Evolutionary conservation across 1,140 invertebrate species (phyloP).

Genomic region (Triops longicaudatus): DNA sequence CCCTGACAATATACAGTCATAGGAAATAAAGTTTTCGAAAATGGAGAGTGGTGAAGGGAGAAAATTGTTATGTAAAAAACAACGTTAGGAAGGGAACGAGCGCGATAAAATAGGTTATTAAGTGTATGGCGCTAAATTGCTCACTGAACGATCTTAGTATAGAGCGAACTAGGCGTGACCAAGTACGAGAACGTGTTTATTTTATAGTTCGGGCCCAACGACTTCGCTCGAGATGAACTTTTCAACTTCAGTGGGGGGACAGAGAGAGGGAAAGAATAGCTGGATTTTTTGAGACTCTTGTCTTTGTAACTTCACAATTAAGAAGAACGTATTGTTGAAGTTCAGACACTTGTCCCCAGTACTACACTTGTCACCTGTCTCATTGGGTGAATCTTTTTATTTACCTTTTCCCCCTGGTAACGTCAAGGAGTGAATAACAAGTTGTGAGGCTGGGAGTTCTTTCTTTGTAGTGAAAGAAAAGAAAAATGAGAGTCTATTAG

Average conservation of each 20-base stretch:
- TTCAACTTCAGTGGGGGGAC: neutral
- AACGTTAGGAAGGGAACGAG: neutral
- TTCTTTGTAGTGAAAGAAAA: neutral
- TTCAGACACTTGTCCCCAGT: no score
- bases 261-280: no score
- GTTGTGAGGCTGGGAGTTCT: neutral
- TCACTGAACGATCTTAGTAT: slow-evolving; percentile 8
- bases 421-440: no score
- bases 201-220: neutral
- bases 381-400: no score
- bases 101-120: slow-evolving; percentile 8
- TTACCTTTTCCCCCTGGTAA: no score
- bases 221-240: neutral
- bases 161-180: neutral
- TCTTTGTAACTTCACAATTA: no score
- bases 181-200: neutral
- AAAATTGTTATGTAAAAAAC: neutral
- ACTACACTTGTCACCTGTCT: no score
- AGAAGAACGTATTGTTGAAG: no score
- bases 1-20: neutral
- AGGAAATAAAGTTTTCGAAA: neutral
- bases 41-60: no score
- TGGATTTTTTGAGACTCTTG: no score
- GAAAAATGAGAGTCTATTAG: neutral
- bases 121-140: neutral